Conservation (phyloP, 2,113 vertebrate genomes). For the Corythoichthys intestinalis region DNA sequence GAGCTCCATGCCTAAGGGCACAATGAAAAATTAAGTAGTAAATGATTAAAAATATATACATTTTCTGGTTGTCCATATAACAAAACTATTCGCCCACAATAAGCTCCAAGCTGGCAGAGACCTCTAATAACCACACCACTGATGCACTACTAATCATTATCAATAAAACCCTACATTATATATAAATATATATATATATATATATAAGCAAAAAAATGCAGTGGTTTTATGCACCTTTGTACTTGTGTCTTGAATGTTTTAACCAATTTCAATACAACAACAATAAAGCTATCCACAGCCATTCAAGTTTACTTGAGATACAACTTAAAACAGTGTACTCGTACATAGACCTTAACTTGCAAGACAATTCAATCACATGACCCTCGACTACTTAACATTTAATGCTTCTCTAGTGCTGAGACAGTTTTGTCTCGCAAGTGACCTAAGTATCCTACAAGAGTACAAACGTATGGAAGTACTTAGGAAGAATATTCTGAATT, state of each 20-base stretch:
- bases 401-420: neutral
- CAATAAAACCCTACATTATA: neutral
- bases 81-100: neutral
- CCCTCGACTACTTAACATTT: neutral
- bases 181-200: too few relatives aligned
- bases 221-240: too few relatives aligned
- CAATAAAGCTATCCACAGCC: too few relatives aligned
- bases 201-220: neutral
- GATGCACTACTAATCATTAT: neutral
- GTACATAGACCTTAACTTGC: neutral
- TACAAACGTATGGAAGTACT: neutral
- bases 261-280: too few relatives aligned
- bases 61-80: neutral
- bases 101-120: neutral
- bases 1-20: constrained; percentile 12
- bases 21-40: constrained; percentile 31
- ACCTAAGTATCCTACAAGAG: neutral
- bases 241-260: too few relatives aligned
- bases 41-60: neutral
- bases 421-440: neutral
- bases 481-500: too few relatives aligned
- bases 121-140: neutral
- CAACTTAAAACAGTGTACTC: too few relatives aligned
- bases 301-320: neutral
- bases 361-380: neutral